These are phyloP conservation scores for Cancer borealis DNA, from an alignment of 2,888 invertebrate genomes.

Conservation along the genomic window DNA sequence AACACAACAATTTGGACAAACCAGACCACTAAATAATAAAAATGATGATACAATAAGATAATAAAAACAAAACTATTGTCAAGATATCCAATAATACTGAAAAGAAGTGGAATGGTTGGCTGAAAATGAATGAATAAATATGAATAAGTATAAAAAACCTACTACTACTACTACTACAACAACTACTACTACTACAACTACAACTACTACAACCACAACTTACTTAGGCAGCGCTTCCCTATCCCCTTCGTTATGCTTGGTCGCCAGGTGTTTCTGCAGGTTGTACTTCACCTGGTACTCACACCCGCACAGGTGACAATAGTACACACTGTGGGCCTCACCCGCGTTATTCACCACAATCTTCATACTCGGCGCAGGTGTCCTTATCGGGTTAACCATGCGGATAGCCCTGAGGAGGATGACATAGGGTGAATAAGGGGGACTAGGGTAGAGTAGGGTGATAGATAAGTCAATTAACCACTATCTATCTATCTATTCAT, in stretches of 20 bases:
- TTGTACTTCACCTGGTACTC: slow-evolving; percentile 86
- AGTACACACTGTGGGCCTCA: slow-evolving; percentile 82
- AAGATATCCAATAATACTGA: no score
- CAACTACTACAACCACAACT: slow-evolving; percentile 55
- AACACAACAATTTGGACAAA: no score
- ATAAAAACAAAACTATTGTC: no score
- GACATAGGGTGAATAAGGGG: no score
- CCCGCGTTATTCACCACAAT: slow-evolving; percentile 82
- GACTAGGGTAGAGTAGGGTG: no score
- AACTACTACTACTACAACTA: background rate
- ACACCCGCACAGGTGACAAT: slow-evolving; percentile 84
- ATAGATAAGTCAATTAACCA: no score
- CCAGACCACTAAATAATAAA: no score
- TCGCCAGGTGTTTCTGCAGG: slow-evolving; percentile 83
- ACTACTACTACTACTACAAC: background rate
- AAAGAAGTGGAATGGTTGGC: no score
- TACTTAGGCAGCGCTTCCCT: slow-evolving; percentile 79
- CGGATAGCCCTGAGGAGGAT: slow-evolving; percentile 80
- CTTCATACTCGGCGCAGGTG: slow-evolving; percentile 83
- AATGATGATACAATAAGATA: no score
- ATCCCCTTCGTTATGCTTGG: slow-evolving; percentile 83
- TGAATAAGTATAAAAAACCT: no score
- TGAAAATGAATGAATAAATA: no score
- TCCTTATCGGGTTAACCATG: slow-evolving; percentile 81
- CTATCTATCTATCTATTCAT: no score